These are phyloP conservation scores for Phalloptychus januarius DNA, from an alignment of 2,797 vertebrate genomes.

Conservation along the genomic window DNA sequence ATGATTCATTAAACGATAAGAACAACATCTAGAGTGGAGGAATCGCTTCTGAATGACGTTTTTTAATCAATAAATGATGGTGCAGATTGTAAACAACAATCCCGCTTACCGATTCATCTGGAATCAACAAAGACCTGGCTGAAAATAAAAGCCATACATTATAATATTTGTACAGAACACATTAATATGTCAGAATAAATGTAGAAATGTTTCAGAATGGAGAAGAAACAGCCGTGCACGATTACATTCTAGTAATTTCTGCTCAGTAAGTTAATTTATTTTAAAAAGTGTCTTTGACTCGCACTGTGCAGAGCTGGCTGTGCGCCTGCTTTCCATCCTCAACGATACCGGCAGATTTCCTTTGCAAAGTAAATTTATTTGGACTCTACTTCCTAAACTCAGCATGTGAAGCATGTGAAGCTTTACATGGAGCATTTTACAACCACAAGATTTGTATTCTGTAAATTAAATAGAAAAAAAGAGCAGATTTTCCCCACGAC, in stretches of 20 bases:
- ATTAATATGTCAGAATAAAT: background rate
- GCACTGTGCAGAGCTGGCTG: background rate
- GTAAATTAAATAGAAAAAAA: background rate
- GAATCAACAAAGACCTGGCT: background rate
- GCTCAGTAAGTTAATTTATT: background rate
- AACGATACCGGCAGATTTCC: background rate
- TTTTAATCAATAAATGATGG: background rate
- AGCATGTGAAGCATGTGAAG: background rate
- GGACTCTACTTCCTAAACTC: background rate
- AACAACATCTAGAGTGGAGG: background rate
- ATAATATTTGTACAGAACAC: background rate
- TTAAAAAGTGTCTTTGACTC: background rate
- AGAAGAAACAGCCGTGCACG: background rate
- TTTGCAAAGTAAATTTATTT: background rate
- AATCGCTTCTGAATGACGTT: background rate
- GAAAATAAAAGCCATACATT: background rate
- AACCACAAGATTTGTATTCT: background rate
- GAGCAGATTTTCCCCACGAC: background rate
- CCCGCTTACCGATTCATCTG: background rate
- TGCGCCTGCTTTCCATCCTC: background rate
- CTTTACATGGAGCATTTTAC: background rate
- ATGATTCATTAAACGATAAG: background rate
- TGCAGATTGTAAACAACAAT: background rate
- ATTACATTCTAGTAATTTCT: background rate
- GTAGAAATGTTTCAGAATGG: background rate